Percentiles rank a stretch among this genome's conserved stretches.
Conservation (phyloP, 2,113 vertebrate genomes). For the Donacobius atricapilla region DNA sequence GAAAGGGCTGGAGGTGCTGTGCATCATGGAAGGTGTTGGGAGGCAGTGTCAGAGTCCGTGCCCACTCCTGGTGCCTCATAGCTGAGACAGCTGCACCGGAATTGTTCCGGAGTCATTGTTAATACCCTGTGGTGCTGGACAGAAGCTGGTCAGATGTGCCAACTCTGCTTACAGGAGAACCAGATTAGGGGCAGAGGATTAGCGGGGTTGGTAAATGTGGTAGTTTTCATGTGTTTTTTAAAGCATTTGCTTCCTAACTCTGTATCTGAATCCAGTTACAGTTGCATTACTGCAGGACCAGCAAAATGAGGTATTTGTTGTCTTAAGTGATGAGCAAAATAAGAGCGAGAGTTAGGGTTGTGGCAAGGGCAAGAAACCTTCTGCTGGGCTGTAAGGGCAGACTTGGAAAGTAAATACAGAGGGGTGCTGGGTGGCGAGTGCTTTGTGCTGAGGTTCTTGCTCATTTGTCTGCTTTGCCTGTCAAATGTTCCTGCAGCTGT, state of each 20-base stretch:
- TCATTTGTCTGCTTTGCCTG: background rate
- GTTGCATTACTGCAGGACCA: background rate
- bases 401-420: background rate
- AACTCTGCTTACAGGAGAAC: background rate
- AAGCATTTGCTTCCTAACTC: background rate
- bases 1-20: background rate
- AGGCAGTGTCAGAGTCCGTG: background rate
- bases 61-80: background rate
- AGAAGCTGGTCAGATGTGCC: background rate
- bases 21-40: rapidly evolving
- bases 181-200: conserved; percentile 12
- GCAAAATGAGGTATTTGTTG: background rate
- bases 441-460: background rate
- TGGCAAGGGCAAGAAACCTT: background rate
- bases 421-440: background rate
- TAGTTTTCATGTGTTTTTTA: background rate
- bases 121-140: rapidly evolving
- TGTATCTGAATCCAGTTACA: background rate
- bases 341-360: background rate
- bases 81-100: background rate
- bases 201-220: background rate
- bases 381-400: background rate
- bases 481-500: background rate
- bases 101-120: rapidly evolving
- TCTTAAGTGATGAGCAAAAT: background rate